Conservation (phyloP, 2,888 invertebrate species). For the Morpho helenor region DNA sequence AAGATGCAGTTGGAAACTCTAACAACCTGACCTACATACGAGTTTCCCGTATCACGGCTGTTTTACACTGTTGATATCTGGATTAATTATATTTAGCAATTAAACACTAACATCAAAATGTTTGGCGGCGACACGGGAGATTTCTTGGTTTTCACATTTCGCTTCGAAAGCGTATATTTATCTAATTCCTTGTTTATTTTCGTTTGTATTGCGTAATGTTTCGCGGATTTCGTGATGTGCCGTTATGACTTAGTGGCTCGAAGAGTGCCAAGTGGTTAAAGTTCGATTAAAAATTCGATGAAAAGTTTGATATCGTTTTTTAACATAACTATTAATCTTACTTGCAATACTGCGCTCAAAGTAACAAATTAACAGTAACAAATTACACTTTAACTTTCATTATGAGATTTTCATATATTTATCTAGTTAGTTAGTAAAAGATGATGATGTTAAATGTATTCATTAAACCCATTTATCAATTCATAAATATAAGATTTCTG, state of each 20-base stretch:
- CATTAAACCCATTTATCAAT: no score
- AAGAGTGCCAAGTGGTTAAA: no score
- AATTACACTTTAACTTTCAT: no score
- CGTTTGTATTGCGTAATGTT: slow-evolving; percentile 41
- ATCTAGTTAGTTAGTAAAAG: no score
- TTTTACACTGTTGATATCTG: slow-evolving; percentile 38
- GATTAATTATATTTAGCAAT: slow-evolving; percentile 75
- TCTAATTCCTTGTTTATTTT: slow-evolving; percentile 59
- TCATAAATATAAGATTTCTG: no score
- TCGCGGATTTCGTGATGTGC: slow-evolving; percentile 30
- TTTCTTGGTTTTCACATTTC: slow-evolving; percentile 61
- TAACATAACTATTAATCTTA: no score
- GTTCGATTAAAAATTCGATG: no score
- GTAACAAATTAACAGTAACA: no score
- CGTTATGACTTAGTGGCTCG: slow-evolving; percentile 4
- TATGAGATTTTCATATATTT: no score
- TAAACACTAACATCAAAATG: slow-evolving; percentile 64
- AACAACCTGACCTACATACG: slow-evolving; percentile 29
- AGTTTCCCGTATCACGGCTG: slow-evolving; percentile 48
- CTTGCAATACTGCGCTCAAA: no score
- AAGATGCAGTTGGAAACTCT: slow-evolving; percentile 22
- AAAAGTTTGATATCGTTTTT: no score
- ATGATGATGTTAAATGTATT: no score
- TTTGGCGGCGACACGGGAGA: slow-evolving; percentile 60
- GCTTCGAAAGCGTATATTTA: slow-evolving; percentile 47